Evolutionary conservation across 1,140 invertebrate genomes (phyloP).

Genomic region (Rhizoglyphus robini): DNA sequence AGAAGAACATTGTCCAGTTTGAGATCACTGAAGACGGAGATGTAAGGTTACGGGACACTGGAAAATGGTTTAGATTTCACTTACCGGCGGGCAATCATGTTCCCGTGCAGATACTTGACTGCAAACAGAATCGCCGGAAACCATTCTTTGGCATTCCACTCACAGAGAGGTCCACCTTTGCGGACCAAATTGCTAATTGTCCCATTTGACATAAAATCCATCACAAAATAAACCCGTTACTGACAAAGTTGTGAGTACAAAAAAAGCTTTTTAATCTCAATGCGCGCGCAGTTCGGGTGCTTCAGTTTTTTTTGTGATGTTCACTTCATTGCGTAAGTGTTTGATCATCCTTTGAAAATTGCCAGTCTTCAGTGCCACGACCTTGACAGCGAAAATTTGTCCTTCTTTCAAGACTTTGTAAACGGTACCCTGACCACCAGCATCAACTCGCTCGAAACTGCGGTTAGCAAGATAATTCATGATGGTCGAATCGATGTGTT

Average conservation of each 20-base stretch:
- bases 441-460: not conserved
- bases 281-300: conserved; percentile 17
- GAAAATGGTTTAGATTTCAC: not conserved
- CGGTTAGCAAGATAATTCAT: too few species aligned
- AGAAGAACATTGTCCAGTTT: conserved; percentile 22
- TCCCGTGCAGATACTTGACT: conserved; percentile 18
- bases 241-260: too few species aligned
- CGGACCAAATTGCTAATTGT: not conserved
- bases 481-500: too few species aligned
- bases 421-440: conserved; percentile 17
- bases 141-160: conserved; percentile 15
- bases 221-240: conserved; percentile 21
- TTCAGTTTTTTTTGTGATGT: conserved; percentile 1
- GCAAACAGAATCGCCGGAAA: conserved; percentile 16
- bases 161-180: conserved; percentile 15
- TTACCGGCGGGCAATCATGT: conserved; percentile 20
- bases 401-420: conserved; percentile 16
- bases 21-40: too few species aligned
- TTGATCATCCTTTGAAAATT: conserved; percentile 1
- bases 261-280: conserved; percentile 17
- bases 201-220: conserved; percentile 21
- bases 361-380: conserved; percentile 15
- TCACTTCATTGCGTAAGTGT: conserved; percentile 19
- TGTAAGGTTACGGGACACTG: too few species aligned
- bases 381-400: conserved; percentile 2